These are phyloP conservation scores for Crotalus tigris DNA, from an alignment of 2,113 vertebrate genomes.

Conservation along the genomic window DNA sequence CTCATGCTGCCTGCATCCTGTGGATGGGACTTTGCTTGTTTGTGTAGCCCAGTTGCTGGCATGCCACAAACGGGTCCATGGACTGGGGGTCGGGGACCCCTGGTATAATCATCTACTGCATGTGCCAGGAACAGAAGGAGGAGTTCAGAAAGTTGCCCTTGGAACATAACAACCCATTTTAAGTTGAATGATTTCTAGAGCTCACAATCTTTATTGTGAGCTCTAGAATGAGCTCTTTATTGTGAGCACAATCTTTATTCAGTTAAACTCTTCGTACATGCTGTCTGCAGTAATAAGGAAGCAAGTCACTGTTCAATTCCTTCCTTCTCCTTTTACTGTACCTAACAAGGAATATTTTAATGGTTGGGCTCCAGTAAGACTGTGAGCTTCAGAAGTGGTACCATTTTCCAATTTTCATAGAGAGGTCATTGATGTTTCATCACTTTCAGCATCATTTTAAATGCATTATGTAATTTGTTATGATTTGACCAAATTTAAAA, in stretches of 20 bases:
- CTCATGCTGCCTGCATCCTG: no score
- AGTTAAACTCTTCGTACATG: neutral
- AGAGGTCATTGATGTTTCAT: neutral
- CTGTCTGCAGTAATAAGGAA: neutral
- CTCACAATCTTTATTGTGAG: neutral
- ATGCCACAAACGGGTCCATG: no score
- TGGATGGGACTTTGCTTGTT: no score
- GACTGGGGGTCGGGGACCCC: no score
- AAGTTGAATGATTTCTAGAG: neutral
- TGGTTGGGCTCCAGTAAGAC: neutral
- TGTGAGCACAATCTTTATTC: neutral
- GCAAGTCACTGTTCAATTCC: neutral
- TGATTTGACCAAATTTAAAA: neutral
- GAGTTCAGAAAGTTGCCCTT: neutral
- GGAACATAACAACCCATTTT: neutral
- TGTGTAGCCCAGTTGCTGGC: no score
- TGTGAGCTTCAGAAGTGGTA: neutral
- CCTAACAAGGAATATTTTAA: neutral
- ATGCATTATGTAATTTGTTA: neutral
- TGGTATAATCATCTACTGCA: neutral
- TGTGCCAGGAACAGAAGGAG: neutral
- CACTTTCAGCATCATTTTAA: neutral
- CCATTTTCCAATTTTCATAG: neutral
- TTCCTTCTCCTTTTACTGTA: neutral
- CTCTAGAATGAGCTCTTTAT: no score